Base-by-base conservation (phyloP, 1,140 invertebrate species). In the Micrasema minimum region DNA sequence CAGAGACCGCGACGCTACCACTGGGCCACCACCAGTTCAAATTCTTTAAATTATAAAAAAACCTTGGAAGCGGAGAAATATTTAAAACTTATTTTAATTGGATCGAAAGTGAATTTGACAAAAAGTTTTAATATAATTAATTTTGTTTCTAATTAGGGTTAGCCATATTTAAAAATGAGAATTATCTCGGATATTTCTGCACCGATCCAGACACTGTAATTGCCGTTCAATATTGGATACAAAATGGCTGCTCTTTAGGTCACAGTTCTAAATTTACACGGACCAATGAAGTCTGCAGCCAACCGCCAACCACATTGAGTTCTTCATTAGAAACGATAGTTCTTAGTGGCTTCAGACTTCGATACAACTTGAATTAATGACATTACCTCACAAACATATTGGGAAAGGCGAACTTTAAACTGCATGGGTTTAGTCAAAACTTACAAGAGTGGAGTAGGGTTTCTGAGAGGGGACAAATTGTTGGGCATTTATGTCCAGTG, bases 281-380 rank as follows among this genome's bases (percentile, higher is more conserved):
- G 10, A 11, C 55, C 37, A 38, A 7, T 20, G 16, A 22, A 59
- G 35, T 59, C 35, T 38, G 37, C 7, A 41, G 3, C 55, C 35
- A 38, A 22, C 37, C 20, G 50, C 26, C 20, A 48, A 59, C 48
- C 2, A 22, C 11, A 38, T 35, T 14, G 18, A 22, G 55, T 20
- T 59, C 37, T 11, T 59, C 55, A 64, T 46, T 46, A 64, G 61
- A 48, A 57, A 35, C 14, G 53, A 57, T 57, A 14, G 53, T 18
- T 37, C 35, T 57, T n/a, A 4, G 23, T 35, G 35, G 53, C n/a
- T 22, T 9, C 48, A 22, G 48, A 51, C 18, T 51, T 51, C 20
- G 20, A 20, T 23, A 11, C 16, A 51, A 22, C n/a, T 16, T 16
- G 16, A 46, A 46, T 46, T 46, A 46, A 46, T 46, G 43, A 46